A percentile compares a stretch with the other conserved stretches of the same genome.
These are phyloP conservation scores for Caranx melampygus DNA, from an alignment of 2,113 vertebrate species.

Conservation along the genomic window DNA sequence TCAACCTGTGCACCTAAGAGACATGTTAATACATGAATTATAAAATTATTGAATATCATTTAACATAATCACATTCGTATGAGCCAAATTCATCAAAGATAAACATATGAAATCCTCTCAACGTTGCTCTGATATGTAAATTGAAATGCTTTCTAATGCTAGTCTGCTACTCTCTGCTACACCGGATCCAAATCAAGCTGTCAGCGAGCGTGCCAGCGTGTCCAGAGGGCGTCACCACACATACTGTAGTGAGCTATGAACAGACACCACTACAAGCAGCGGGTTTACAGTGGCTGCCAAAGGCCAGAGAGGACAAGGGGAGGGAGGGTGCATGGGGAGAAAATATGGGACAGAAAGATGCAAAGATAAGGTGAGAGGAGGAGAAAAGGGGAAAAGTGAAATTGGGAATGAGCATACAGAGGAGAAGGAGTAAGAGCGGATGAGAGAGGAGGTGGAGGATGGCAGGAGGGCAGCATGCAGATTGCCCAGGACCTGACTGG, in stretches of 20 bases:
- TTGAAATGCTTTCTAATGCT: slow-evolving; percentile 26
- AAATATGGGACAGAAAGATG: slow-evolving; percentile 56
- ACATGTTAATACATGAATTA: neutral
- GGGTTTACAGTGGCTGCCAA: slow-evolving; percentile 64
- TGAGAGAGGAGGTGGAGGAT: slow-evolving; percentile 64
- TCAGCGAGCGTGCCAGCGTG: slow-evolving; percentile 62
- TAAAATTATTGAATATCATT: no score
- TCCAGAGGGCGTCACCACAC: slow-evolving; percentile 71
- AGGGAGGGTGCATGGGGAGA: neutral
- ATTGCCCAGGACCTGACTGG: slow-evolving; percentile 79
- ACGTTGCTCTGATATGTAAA: slow-evolving; percentile 37
- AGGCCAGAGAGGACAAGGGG: slow-evolving; percentile 54
- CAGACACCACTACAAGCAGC: slow-evolving; percentile 62
- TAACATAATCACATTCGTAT: neutral
- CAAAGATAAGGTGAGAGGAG: slow-evolving; percentile 38
- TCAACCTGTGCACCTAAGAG: neutral
- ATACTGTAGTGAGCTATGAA: slow-evolving; percentile 59
- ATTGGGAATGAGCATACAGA: slow-evolving; percentile 18
- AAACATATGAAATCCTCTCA: slow-evolving; percentile 22
- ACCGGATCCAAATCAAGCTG: slow-evolving; percentile 68
- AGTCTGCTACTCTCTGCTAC: slow-evolving; percentile 29
- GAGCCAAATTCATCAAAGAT: neutral
- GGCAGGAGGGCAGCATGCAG: slow-evolving; percentile 74
- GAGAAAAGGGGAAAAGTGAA: slow-evolving; percentile 18
- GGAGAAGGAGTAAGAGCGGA: slow-evolving; percentile 35